These are phyloP conservation scores for Oreortyx pictus DNA, from an alignment of 2,797 vertebrate species.

Conservation along the genomic window DNA sequence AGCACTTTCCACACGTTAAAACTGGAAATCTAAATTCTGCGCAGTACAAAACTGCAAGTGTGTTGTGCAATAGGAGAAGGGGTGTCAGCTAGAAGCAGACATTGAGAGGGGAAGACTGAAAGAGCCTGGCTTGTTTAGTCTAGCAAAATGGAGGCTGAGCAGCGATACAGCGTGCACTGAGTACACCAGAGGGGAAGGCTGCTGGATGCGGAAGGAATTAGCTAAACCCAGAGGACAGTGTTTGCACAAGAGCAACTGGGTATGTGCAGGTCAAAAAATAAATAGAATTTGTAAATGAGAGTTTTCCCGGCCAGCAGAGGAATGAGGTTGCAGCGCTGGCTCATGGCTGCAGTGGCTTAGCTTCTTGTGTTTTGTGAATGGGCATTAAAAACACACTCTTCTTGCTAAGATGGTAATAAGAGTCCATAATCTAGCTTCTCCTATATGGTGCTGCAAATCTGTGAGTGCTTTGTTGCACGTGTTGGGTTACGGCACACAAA, in stretches of 20 bases:
- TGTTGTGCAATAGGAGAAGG: neutral
- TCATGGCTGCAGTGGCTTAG: neutral
- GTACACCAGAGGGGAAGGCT: neutral
- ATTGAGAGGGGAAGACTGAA: neutral
- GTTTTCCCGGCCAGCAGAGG: neutral
- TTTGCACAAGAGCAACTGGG: neutral
- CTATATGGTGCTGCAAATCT: neutral
- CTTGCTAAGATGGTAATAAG: neutral
- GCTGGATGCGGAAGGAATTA: neutral
- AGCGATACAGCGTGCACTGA: rapidly evolving
- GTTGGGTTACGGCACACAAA: neutral
- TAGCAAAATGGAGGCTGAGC: neutral
- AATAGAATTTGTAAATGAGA: neutral
- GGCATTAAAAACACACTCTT: neutral
- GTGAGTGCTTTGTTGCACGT: neutral
- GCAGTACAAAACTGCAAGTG: neutral
- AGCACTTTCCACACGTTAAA: neutral
- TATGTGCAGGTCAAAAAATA: neutral
- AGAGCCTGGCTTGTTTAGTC: constrained; percentile 17
- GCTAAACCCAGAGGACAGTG: neutral
- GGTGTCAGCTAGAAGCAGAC: neutral
- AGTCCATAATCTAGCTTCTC: neutral
- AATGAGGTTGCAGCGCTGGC: neutral
- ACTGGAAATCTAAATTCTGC: neutral
- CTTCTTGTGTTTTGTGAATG: neutral